Conservation (phyloP, 1,140 invertebrate species). For the Onthophagus taurus region DNA sequence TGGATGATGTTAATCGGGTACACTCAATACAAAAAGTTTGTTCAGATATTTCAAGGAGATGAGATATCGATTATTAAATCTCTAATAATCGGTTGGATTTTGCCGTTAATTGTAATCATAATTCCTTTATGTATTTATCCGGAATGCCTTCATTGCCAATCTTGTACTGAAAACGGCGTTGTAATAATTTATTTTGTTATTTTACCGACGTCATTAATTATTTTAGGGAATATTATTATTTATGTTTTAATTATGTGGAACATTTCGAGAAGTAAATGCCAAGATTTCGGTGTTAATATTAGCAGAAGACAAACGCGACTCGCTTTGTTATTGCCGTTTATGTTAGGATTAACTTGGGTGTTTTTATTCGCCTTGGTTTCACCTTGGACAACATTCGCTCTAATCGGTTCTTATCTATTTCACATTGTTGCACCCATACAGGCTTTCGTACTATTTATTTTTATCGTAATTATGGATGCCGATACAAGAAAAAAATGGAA, state of each 20-base stretch:
- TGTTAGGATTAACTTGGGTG: conserved; percentile 52
- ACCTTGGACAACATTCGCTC: conserved; percentile 14
- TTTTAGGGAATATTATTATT: conserved; percentile 44
- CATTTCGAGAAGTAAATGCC: conserved; percentile 41
- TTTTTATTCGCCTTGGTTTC: conserved; percentile 46
- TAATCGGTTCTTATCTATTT: conserved; percentile 47
- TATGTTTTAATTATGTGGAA: conserved; percentile 46
- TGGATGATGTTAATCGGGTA: conserved; percentile 56
- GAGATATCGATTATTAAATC: conserved; percentile 30
- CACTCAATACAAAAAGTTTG: conserved; percentile 50
- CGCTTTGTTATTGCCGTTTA: conserved; percentile 49
- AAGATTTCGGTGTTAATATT: conserved; percentile 39
- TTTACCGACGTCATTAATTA: conserved; percentile 43
- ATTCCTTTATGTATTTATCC: conserved; percentile 33
- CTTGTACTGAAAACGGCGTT: conserved; percentile 47
- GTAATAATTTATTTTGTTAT: conserved; percentile 43
- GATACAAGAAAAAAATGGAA: conserved; percentile 42
- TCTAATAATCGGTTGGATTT: conserved; percentile 29
- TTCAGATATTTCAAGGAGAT: conserved; percentile 43
- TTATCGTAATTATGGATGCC: conserved; percentile 43
- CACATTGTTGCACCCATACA: conserved; percentile 42
- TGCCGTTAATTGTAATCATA: conserved; percentile 22
- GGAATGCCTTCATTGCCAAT: conserved; percentile 36
- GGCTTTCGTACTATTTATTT: conserved; percentile 43
- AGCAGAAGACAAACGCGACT: conserved; percentile 44